These are phyloP conservation scores for Megalops cyprinoides DNA, from an alignment of 2,797 vertebrate species.

Conservation along the genomic window DNA sequence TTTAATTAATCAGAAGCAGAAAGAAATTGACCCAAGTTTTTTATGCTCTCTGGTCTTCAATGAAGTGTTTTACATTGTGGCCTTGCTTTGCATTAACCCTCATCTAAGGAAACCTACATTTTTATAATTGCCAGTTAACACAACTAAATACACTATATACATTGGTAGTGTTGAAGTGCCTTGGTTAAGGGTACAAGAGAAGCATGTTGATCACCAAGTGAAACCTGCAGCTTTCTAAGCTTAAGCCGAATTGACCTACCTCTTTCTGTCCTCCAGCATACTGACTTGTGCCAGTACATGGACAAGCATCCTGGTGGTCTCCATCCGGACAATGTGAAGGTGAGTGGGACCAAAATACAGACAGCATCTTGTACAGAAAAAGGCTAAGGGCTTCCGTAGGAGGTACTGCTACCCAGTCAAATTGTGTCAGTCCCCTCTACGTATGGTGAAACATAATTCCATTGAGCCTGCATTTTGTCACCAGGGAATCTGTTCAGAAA, in stretches of 20 bases:
- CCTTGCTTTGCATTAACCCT: no score
- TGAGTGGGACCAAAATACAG: constrained; percentile 61
- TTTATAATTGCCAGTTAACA: no score
- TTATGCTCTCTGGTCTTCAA: no score
- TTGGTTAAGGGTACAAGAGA: not conserved
- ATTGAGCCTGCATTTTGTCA: not conserved
- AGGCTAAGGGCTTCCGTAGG: not conserved
- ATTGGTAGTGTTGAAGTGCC: not conserved
- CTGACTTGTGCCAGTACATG: constrained; percentile 99
- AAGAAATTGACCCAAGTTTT: no score
- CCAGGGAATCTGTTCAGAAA: not conserved
- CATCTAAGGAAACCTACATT: no score
- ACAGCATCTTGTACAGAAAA: no score
- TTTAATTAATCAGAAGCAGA: no score
- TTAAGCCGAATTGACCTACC: not conserved
- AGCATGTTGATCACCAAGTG: not conserved
- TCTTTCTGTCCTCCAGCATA: constrained; percentile 81
- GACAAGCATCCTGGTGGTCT: constrained; percentile 95
- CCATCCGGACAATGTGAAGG: constrained; percentile 95
- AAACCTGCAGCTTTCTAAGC: not conserved
- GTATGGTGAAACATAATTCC: not conserved
- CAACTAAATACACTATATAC: no score
- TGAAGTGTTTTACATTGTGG: no score
- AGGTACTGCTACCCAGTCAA: not conserved
- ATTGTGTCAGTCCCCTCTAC: not conserved